phyloP scores from a whole-genome alignment of 2,113 vertebrate genomes.

The Cochlearius cochlearius region DNA sequence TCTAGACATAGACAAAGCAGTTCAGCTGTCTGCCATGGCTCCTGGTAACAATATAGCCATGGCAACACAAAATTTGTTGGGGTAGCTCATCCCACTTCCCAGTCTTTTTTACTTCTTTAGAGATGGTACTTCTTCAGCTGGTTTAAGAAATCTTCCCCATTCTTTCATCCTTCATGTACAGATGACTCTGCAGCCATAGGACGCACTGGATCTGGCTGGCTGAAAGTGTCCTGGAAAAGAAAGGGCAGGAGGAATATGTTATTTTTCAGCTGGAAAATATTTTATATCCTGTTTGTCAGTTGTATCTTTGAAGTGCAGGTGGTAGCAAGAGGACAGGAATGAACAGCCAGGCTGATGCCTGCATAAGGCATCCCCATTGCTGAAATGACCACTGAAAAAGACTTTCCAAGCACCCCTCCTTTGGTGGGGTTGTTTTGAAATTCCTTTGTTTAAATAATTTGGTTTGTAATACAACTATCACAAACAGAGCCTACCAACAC shows the following conservation, averaged over 20 bases:
- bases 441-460: background rate
- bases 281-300: background rate
- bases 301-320: background rate
- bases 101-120: background rate
- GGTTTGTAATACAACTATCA: background rate
- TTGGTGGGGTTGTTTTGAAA: background rate
- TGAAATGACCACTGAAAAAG: background rate
- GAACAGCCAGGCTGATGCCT: background rate
- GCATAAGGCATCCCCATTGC: background rate
- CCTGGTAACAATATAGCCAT: background rate
- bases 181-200: background rate
- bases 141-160: background rate
- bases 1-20: background rate
- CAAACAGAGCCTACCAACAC: background rate
- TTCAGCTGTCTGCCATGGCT: background rate
- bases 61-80: background rate
- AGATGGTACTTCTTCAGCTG: background rate
- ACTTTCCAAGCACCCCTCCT: background rate
- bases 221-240: background rate
- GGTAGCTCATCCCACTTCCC: background rate
- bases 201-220: background rate
- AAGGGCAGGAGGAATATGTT: accelerated
- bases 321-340: background rate
- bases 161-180: background rate
- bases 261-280: background rate